These are phyloP conservation scores for Penaeus japonicus DNA, from an alignment of 1,140 invertebrate species.

Conservation along the genomic window DNA sequence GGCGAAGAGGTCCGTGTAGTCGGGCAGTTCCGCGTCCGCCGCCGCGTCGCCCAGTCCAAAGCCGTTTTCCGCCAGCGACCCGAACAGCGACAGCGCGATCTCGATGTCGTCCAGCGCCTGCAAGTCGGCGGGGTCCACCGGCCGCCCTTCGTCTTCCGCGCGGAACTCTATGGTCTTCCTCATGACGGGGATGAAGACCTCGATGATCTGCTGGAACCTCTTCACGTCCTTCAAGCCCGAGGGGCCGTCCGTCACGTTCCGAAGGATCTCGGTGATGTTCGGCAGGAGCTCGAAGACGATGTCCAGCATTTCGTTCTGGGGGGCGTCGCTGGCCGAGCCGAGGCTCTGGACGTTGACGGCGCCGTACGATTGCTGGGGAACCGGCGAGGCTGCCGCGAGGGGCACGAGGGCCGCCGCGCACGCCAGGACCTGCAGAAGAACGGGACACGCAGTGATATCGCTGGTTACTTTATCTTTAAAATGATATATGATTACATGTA, in stretches of 20 bases:
- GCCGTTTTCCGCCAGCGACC: neutral
- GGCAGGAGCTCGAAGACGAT: neutral
- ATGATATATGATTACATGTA: too few species aligned
- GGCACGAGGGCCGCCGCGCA: too few species aligned
- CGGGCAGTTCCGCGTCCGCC: neutral
- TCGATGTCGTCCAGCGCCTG: neutral
- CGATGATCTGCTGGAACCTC: neutral
- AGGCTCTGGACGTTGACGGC: too few species aligned
- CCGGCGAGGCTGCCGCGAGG: too few species aligned
- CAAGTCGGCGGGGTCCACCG: neutral
- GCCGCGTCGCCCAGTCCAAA: neutral
- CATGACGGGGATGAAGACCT: neutral
- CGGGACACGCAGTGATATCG: too few species aligned
- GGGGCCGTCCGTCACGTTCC: neutral
- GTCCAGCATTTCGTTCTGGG: neutral
- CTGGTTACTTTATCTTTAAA: too few species aligned
- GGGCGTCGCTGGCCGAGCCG: too few species aligned
- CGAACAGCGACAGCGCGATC: neutral
- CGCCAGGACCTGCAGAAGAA: too few species aligned
- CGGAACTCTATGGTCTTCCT: neutral
- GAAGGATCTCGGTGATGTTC: neutral
- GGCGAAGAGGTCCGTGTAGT: neutral
- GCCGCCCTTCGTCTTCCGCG: neutral
- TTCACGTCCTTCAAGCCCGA: neutral
- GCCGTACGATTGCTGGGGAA: too few species aligned